A percentile compares a stretch with the other conserved stretches of the same genome.
Evolutionary conservation across 2,113 vertebrate genomes (phyloP).

Genomic region (Eidolon helvum): DNA sequence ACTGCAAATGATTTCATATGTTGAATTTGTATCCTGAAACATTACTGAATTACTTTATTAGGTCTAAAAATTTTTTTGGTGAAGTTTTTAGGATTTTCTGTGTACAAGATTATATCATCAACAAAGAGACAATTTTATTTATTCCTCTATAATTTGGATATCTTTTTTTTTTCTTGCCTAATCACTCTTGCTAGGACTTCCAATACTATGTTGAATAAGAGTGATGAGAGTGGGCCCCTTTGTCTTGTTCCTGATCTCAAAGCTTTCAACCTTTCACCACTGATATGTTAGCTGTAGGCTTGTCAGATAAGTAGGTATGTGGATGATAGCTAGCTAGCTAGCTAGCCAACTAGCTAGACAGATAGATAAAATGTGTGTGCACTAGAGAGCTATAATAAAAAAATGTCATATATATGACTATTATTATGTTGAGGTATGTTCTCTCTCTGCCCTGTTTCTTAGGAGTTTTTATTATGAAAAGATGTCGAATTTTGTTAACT

Average conservation of each 20-base stretch:
- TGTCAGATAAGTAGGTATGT: not conserved
- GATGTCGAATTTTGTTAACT: not conserved
- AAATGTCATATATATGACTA: not conserved
- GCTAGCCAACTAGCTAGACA: too few species aligned
- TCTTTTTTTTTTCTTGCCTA: not conserved
- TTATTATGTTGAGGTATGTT: not conserved
- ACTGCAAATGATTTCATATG: not conserved
- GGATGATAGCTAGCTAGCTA: too few species aligned
- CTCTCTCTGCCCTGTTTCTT: not conserved
- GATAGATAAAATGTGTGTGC: too few species aligned
- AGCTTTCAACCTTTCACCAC: not conserved
- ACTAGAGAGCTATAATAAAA: not conserved
- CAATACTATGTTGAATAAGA: too few species aligned
- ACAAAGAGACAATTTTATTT: not conserved
- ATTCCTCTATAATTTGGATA: not conserved
- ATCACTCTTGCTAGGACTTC: not conserved
- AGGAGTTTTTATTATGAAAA: not conserved
- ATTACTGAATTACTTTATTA: not conserved
- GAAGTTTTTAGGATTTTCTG: not conserved
- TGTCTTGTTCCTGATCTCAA: not conserved
- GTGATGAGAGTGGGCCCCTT: not conserved
- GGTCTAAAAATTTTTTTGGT: not conserved
- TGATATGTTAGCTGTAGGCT: not conserved
- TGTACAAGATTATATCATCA: not conserved
- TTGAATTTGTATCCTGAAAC: not conserved